Base-by-base conservation (phyloP, 2,113 vertebrate species). In the Turdus rufiventris region DNA sequence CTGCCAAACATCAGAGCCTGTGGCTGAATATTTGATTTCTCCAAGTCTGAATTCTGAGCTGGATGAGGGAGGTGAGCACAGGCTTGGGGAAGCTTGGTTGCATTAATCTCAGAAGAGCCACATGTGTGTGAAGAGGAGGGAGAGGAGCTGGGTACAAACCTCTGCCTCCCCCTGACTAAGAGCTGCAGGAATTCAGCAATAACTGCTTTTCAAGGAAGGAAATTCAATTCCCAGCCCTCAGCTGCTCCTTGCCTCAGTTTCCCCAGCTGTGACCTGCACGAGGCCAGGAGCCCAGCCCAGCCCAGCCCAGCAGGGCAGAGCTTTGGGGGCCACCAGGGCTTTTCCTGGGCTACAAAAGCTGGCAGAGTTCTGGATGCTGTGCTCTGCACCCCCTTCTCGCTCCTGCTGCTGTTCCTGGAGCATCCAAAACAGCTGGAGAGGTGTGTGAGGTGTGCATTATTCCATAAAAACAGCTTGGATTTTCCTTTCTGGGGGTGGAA, bases 21-120 rank as follows among this genome's bases (percentile, higher is more conserved):
- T 0, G 14, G 21, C 25, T 11, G 19, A 29, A 14, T 1, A 14
- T 31, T 2, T 38, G 45, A 23, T 3, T 25, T 23, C 10, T 33
- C 31, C 3, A 1, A 61, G n/a, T 2, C 24, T 48, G 50, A 6
- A 10, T 24, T 28, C 21, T 14, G 45, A 56, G n/a, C 63, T 48
- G 45, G 26, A 3, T 23, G 24, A 68, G 62, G 20, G 19, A 6
- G 19, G 10, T 2, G 67, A 83, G 40, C 38, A 7, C 43, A 34
- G 83, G 33, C 12, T 4, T 56, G 57, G 8, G 48, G 24, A 23
- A 51, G 36, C 8, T 48, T 53, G 23, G 51, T 40, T 24, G 53
- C 18, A 4, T 8, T 8, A 4, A 14, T 29, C 23, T 34, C 68
- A 20, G 23, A 20, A 65, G 56, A 56, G 26, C 31, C 56, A 15